Percentiles rank a stretch among this genome's conserved stretches.
phyloP scores from a whole-genome alignment of 2,797 vertebrate genomes.

The Molossus molossus region DNA sequence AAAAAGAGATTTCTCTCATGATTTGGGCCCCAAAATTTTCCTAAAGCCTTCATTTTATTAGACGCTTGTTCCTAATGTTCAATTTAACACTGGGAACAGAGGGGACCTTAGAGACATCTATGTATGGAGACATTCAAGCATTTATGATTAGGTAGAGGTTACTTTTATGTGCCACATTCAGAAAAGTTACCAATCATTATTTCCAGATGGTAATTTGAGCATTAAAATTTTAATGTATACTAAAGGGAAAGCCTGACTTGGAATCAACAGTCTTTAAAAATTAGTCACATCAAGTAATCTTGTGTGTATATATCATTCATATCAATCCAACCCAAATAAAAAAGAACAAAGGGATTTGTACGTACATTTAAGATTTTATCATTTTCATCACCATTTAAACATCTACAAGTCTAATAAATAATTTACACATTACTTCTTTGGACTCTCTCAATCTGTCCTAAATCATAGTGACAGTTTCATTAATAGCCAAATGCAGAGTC shows the following conservation, averaged over 20 bases:
- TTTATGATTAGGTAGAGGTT: neutral
- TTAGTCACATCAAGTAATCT: neutral
- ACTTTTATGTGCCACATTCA: neutral
- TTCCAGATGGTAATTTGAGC: conserved; percentile 22
- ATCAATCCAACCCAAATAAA: neutral
- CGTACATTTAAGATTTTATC: neutral
- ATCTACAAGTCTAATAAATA: neutral
- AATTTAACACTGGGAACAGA: conserved; percentile 33
- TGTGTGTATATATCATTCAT: neutral
- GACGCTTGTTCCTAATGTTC: neutral
- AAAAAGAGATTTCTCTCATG: neutral
- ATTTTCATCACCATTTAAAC: neutral
- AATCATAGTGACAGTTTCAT: conserved; percentile 17
- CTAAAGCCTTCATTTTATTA: neutral
- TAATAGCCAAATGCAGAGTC: conserved; percentile 36
- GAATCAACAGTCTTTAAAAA: neutral
- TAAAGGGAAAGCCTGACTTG: neutral
- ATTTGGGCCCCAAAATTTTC: neutral
- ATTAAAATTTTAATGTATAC: neutral
- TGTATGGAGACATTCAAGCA: neutral
- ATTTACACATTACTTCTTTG: neutral
- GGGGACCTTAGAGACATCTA: neutral
- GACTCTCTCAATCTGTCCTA: neutral
- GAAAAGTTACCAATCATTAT: conserved; percentile 40
- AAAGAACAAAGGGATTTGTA: neutral